Evolutionary conservation across 1,140 invertebrate genomes (phyloP), one percentile per base, ranked within the genome.

Genomic region (Cyclargus thomasi): DNA sequence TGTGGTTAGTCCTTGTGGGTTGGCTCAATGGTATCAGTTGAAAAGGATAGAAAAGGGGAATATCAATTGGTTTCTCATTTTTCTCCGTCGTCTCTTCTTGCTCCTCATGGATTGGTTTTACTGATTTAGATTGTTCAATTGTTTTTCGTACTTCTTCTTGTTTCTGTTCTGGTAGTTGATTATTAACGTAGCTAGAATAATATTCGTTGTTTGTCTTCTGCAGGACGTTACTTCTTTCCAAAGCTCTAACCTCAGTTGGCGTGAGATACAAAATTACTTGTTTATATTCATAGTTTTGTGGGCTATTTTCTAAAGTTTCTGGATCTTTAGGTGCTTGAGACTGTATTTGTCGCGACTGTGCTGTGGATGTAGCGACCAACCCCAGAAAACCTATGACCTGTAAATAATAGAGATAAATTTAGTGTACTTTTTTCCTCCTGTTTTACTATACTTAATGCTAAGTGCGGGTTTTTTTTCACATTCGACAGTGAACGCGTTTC

Each of bases 261-360:
- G 82, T 86, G 63, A 88, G 68, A 59, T 82, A 85, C 10, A 86
- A 67, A 53, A 83, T 78, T 17, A 83, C 70, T 67, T 88, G 83
- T 73, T 79, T 86, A 67, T 79, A 77, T 62, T 74, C 67, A 47
- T 47, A 47, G 14, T 47, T 47, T 47, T 47, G 39, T 16, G 10
- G 39, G 1, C 14, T 47, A 2, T 11, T 47, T 47, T 47, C 39
- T 47, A 16, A 11, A 11, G 39, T 14, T 14, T 47, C 39, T 47
- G 11, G 0, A 47, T 47, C 39, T 8, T 47, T 3, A 7, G 29
- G 39, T 47, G 8, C 14, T 14, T 16, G 14, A 0, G 10, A 47
- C 5, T 7, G 29, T 29, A 47, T 16, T 47, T 47, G 39, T 16
- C 39, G 7, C 14, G 39, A 14, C 14, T 47, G 39, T 14, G 3